Base-by-base conservation (phyloP, 1,140 invertebrate genomes). In the Neodiprion virginianus region DNA sequence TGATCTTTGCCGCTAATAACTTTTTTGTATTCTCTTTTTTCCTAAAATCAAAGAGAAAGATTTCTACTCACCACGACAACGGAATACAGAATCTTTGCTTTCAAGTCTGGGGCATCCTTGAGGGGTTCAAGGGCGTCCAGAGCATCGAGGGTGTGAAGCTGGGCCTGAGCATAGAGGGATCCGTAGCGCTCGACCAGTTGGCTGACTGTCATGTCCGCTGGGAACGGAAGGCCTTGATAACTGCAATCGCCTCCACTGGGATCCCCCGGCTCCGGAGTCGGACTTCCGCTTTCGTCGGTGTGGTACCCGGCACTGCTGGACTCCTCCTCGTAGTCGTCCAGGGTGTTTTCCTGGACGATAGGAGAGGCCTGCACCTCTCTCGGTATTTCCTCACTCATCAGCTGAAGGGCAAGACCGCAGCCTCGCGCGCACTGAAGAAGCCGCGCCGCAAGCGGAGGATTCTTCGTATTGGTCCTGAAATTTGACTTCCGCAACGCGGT, bases 1-100 rank as follows among this genome's bases (percentile, higher is more conserved):
- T 17, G 50, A 50, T 47, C 12, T 66, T 71, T 48, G 2, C 10
- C 10, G 9, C 48, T 28, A 74, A 61, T 71, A 9, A 28, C 12
- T 50, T 23, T 70, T 21, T 48, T 17, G 17, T 12, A 7, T 14
- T 69, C 49, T 61, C 10, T 75, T 8, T 8, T 47, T 48, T 47
- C 8, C 11, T 14, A 40, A 28, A 66, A 21, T 21, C 7, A 14
- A n/a, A 66, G 61, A 1, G 2, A 66, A 40, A 3, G 5, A 0
- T 40, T 40, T 40, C n/a, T 80, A 94, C 95, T 94, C 90, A 98
- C 97, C 87, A 98, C 96, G 80, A 98, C 93, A 67, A 98, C 95
- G 69, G 97, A 98, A 86, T 98, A 98, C 53, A 98, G 91, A 74
- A 98, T 95, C 90, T 98, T 98, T 65, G 93, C 93, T 89, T 98